phyloP scores from a whole-genome alignment of 1,140 invertebrate genomes.

The Vollenhovia emeryi region DNA sequence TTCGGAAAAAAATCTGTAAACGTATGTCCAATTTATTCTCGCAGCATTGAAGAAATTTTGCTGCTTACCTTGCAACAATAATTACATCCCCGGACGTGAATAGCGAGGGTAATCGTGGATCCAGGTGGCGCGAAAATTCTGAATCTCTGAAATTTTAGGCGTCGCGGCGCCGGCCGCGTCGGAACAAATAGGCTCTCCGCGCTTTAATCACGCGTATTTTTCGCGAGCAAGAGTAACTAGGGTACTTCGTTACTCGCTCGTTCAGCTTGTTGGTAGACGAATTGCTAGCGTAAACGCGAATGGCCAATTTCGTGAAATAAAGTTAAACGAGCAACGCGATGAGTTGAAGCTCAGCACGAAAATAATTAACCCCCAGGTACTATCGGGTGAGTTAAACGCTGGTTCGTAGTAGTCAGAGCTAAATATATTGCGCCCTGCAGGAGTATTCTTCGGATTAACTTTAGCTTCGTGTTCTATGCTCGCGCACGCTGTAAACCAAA shows the following conservation, averaged over 20 bases:
- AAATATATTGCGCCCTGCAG: slow-evolving; percentile 38
- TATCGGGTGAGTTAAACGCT: slow-evolving; percentile 41
- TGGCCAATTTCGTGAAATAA: slow-evolving; percentile 41
- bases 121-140: background rate
- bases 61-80: background rate
- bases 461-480: slow-evolving; percentile 5
- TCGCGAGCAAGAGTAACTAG: slow-evolving; percentile 6
- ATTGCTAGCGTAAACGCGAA: slow-evolving; percentile 37
- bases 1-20: background rate
- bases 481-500: background rate
- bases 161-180: background rate
- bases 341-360: slow-evolving; percentile 46
- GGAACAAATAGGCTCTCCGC: background rate
- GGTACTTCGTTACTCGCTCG: slow-evolving; percentile 37
- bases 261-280: slow-evolving; percentile 40
- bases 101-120: background rate
- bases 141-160: slow-evolving; percentile 9
- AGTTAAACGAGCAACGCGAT: slow-evolving; percentile 46
- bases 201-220: slow-evolving; percentile 19
- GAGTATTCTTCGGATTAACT: slow-evolving; percentile 33
- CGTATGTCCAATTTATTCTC: background rate
- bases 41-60: background rate
- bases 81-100: background rate
- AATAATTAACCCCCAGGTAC: slow-evolving; percentile 36
- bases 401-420: slow-evolving; percentile 19